Percentiles rank a stretch among this genome's conserved stretches.
These are phyloP conservation scores for Catharus bicknelli DNA, from an alignment of 2,113 vertebrate genomes.

Conservation along the genomic window DNA sequence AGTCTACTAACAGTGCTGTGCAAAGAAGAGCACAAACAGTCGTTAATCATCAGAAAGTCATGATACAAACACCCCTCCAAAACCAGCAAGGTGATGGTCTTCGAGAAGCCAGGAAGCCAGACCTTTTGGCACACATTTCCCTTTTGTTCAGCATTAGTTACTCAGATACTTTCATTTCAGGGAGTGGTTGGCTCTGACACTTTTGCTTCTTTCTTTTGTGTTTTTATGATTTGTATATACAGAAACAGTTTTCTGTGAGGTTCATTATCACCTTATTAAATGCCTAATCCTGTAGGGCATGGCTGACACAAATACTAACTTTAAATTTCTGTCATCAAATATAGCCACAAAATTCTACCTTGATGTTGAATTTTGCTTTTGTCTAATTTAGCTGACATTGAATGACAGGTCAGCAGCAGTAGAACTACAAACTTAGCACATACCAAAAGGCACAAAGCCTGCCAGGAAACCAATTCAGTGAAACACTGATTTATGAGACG, in stretches of 20 bases:
- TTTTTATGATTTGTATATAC: neutral
- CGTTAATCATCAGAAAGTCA: neutral
- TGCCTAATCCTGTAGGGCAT: neutral
- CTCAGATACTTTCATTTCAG: neutral
- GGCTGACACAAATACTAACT: neutral
- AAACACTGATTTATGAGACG: neutral
- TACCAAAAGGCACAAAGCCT: neutral
- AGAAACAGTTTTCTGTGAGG: neutral
- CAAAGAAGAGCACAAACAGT: neutral
- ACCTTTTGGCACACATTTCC: neutral
- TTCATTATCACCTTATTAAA: neutral
- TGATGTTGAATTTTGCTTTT: neutral
- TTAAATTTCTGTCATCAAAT: neutral
- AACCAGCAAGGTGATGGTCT: neutral
- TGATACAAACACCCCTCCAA: neutral
- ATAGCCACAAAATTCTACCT: neutral
- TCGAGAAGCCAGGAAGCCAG: neutral
- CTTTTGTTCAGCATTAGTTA: neutral
- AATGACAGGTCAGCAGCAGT: neutral
- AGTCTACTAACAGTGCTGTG: neutral
- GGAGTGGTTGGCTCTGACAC: neutral
- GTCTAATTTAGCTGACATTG: neutral
- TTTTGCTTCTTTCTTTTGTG: neutral
- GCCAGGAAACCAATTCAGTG: neutral
- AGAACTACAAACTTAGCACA: neutral